phyloP scores from a whole-genome alignment of 2,888 invertebrate genomes.

The Pogonocherus hispidulus region DNA sequence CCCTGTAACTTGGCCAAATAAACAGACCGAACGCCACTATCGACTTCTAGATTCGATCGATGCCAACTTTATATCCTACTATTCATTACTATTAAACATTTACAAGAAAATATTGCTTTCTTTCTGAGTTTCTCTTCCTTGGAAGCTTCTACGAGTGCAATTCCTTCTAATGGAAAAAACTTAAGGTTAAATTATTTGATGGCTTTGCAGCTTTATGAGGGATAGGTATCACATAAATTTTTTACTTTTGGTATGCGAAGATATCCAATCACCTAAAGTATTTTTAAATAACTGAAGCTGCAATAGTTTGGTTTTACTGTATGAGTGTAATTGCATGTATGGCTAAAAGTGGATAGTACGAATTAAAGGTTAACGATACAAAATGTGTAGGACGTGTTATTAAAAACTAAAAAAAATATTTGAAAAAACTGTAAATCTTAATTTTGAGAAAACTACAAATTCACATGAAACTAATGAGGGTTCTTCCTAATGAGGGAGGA shows the following conservation, averaged over 20 bases:
- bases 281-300: no score
- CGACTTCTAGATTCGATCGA: slow-evolving; percentile 46
- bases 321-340: no score
- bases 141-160: slow-evolving; percentile 22
- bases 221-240: slow-evolving; percentile 19
- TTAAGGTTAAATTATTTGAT: slow-evolving; percentile 23
- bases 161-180: slow-evolving; percentile 42
- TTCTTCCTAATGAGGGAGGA: no score
- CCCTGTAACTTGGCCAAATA: background rate
- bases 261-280: no score
- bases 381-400: no score
- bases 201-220: slow-evolving; percentile 25
- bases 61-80: slow-evolving; percentile 43
- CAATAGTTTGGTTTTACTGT: no score
- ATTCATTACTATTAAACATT: slow-evolving; percentile 51
- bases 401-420: no score
- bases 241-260: background rate
- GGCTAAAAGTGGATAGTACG: no score
- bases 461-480: no score
- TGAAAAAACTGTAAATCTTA: no score
- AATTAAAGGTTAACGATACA: no score
- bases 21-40: slow-evolving; percentile 20
- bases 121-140: slow-evolving; percentile 33
- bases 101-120: slow-evolving; percentile 49
- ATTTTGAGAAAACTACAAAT: no score